These are phyloP conservation scores for Pogonus chalceus DNA, from an alignment of 1,140 invertebrate species.

Conservation along the genomic window DNA sequence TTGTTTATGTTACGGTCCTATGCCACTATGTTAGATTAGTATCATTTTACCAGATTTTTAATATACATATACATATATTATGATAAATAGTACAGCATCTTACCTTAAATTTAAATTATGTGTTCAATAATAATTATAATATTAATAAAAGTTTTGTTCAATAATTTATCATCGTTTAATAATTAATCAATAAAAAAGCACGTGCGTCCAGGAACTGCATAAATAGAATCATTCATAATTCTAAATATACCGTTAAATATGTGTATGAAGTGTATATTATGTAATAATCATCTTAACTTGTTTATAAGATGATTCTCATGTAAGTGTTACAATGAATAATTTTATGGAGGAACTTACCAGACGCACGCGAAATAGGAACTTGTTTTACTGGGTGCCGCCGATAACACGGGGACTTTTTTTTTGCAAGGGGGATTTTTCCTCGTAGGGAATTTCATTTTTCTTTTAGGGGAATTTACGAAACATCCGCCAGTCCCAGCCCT, in stretches of 20 bases:
- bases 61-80: conserved; percentile 35
- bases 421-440: conserved; percentile 14
- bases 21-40: not conserved
- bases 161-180: conserved; percentile 32
- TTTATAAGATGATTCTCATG: no score
- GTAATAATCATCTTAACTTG: no score
- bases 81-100: conserved; percentile 33
- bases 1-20: not conserved
- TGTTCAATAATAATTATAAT: conserved; percentile 26
- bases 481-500: not conserved
- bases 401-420: conserved; percentile 15
- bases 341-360: conserved; percentile 29
- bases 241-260: no score
- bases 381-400: conserved; percentile 47
- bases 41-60: conserved; percentile 31
- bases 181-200: conserved; percentile 36
- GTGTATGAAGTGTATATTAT: no score
- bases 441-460: not conserved
- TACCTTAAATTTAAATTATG: conserved; percentile 9
- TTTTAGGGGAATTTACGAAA: no score
- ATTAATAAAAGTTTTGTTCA: conserved; percentile 35
- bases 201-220: conserved; percentile 19
- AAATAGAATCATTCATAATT: no score
- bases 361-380: conserved; percentile 47
- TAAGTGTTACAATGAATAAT: no score